Percentiles rank a stretch among this genome's conserved stretches.
Conservation (phyloP, 2,888 invertebrate species). For the Muschampia plurimacula region DNA sequence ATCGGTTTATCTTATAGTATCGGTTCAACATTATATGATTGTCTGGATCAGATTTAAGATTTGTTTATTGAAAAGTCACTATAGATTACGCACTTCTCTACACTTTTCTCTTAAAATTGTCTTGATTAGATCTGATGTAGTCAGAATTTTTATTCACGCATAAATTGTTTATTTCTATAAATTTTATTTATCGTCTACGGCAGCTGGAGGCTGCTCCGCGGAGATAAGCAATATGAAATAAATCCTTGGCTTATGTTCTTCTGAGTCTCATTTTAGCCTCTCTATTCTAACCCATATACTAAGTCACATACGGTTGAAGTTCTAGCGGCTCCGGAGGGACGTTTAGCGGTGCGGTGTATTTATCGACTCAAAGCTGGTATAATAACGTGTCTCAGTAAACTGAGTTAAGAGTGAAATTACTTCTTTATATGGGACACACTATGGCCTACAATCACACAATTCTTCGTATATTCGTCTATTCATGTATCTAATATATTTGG, state of each 20-base stretch:
- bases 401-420: slow-evolving; percentile 20
- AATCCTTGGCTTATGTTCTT: slow-evolving; percentile 31
- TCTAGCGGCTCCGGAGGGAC: background rate
- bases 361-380: slow-evolving; percentile 16
- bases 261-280: background rate
- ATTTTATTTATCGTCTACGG: slow-evolving; percentile 25
- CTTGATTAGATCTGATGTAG: background rate
- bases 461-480: background rate
- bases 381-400: slow-evolving; percentile 22
- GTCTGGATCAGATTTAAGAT: background rate
- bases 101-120: background rate
- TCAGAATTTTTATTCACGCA: background rate
- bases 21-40: background rate
- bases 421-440: slow-evolving; percentile 7
- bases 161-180: slow-evolving; percentile 22
- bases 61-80: background rate
- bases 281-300: slow-evolving; percentile 13
- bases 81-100: background rate
- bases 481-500: background rate
- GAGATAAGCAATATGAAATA: slow-evolving; percentile 34
- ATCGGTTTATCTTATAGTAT: background rate
- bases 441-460: background rate
- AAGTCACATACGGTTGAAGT: slow-evolving; percentile 2
- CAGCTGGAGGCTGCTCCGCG: slow-evolving; percentile 24
- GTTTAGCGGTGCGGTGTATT: slow-evolving; percentile 6